Conservation (phyloP, 2,888 invertebrate genomes). For the Drosophila subquinaria region DNA sequence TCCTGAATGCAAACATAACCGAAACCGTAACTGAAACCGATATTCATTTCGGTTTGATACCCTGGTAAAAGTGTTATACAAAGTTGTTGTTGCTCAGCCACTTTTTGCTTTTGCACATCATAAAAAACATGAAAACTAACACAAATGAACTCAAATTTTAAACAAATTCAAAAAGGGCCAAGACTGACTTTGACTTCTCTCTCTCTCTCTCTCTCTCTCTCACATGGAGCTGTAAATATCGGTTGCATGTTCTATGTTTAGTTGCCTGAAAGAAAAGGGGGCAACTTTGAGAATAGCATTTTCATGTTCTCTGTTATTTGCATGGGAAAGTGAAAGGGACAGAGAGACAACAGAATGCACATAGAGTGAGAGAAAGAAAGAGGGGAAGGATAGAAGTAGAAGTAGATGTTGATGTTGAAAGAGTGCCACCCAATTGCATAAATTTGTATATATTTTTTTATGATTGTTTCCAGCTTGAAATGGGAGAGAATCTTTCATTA, state of each 20-base stretch:
- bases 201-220: constrained; percentile 6
- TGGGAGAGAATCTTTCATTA: constrained; percentile 1
- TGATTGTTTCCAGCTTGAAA: constrained; percentile 48
- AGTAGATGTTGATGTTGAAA: constrained; percentile 6
- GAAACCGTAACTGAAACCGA: no score
- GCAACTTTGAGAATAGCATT: constrained; percentile 3
- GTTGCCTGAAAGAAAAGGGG: constrained; percentile 27
- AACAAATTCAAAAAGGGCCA: neutral
- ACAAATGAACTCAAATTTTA: neutral
- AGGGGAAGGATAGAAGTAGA: neutral
- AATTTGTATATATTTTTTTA: constrained; percentile 70
- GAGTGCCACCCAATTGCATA: constrained; percentile 77
- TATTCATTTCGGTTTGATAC: no score
- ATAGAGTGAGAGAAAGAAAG: no score
- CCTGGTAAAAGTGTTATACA: no score
- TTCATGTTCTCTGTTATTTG: constrained; percentile 34
- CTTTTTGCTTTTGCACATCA: no score
- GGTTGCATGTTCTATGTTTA: constrained; percentile 43
- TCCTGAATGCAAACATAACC: no score
- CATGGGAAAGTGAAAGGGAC: constrained; percentile 51
- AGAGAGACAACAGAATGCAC: neutral
- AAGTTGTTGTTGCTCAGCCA: no score
- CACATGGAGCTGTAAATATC: constrained; percentile 14
- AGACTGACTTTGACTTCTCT: neutral
- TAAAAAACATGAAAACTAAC: no score